Evolutionary conservation across 1,140 invertebrate species (phyloP), one percentile per base, ranked within the genome.

Genomic region (Trigoniulus corallinus): DNA sequence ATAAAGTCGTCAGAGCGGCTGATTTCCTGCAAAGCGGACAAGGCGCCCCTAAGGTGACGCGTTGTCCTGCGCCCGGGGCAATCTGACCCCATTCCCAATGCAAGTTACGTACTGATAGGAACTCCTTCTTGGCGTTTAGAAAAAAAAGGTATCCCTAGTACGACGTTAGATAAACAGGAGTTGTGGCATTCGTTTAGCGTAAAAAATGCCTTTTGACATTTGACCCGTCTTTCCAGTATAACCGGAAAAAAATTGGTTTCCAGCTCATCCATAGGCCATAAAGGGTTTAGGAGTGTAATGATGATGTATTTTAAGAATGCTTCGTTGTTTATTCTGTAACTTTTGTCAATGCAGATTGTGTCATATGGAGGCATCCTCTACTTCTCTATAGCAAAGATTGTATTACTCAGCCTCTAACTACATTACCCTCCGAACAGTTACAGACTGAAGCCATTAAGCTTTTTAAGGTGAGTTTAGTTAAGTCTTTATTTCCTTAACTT

Each of bases 381-480:
- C 62, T 95, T 54, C 67, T 95, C n/a, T 85, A 94, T 62, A 82
- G 81, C 18, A 92, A 92, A 68, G 88, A 92, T 57, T 81, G 81
- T 43, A 84, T 91, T 43, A 77, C 78, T 0, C 81, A 81, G 24
- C 85, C 88, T 3, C 67, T 93, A 2, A 89, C 86, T 0, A 88
- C 87, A 22, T 69, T 93, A 26, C 83, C 86, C 23, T 85, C 83
- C 1, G 84, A 88, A 64, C 71, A 78, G 1, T 71, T 91, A 44
- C 84, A 94, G 66, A 76, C 76, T 21, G 88, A 94, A 72, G 89
- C 89, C 42, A 77, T 94, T 51, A 93, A 96, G 70, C 72, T 95
- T 49, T 95, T 94, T 62, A 94, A 94, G 75, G 87, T 89, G 64
- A 56, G n/a, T n/a, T n/a, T n/a, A n/a, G n/a, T n/a, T n/a, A n/a